A percentile compares a stretch with the other conserved stretches of the same genome.
phyloP scores from a whole-genome alignment of 2,113 vertebrate genomes.

The Amblyornis subalaris region DNA sequence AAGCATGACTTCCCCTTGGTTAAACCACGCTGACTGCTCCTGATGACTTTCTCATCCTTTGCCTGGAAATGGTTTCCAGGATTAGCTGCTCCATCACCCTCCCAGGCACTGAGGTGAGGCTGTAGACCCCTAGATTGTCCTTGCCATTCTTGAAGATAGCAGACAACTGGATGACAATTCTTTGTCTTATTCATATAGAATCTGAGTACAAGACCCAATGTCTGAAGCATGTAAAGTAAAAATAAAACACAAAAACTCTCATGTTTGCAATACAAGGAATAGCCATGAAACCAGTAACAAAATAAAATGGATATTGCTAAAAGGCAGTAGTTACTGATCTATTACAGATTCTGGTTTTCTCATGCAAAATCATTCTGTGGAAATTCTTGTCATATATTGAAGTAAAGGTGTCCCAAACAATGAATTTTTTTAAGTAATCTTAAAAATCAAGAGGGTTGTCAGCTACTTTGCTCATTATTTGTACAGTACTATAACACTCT shows the following conservation, averaged over 20 bases:
- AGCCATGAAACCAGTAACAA: background rate
- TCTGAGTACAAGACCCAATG: background rate
- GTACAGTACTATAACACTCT: background rate
- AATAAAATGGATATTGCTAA: background rate
- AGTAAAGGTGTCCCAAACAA: background rate
- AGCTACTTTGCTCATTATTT: background rate
- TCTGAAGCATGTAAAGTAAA: background rate
- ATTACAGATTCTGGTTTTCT: background rate
- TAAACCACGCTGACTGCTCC: background rate
- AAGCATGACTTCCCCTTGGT: background rate
- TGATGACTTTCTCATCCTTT: background rate
- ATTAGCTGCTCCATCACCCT: background rate
- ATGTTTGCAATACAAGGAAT: background rate
- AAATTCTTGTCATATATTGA: background rate
- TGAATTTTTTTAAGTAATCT: background rate
- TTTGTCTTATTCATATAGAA: background rate
- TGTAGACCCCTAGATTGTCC: background rate
- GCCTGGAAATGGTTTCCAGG: background rate
- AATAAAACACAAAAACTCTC: background rate
- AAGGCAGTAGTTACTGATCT: background rate
- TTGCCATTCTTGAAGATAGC: background rate
- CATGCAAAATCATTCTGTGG: background rate
- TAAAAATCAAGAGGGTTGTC: background rate
- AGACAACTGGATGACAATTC: background rate
- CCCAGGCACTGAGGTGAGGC: background rate